These are phyloP conservation scores for Phrixothrix hirtus DNA, from an alignment of 2,888 invertebrate species.

Conservation along the genomic window DNA sequence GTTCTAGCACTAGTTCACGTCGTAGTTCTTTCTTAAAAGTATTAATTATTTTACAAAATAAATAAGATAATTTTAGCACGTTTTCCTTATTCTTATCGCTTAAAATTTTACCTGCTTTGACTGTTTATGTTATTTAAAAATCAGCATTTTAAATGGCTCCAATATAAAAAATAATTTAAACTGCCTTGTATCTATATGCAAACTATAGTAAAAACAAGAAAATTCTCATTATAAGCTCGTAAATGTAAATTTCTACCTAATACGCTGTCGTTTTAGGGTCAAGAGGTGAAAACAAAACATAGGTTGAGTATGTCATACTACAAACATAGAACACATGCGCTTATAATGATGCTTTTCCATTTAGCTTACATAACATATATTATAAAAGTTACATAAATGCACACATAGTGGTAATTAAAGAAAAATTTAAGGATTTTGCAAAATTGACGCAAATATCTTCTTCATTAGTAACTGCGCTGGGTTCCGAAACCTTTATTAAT, in stretches of 20 bases:
- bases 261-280: slow-evolving; percentile 10
- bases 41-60: slow-evolving; percentile 28
- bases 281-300: slow-evolving; percentile 17
- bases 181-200: slow-evolving; percentile 6
- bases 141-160: not conserved
- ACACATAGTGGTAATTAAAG: not conserved
- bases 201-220: slow-evolving; percentile 7
- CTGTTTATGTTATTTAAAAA: not conserved
- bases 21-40: slow-evolving; percentile 33
- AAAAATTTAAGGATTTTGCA: no score
- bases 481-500: no score
- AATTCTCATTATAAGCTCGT: slow-evolving; percentile 13
- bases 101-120: no score
- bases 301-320: slow-evolving; percentile 3
- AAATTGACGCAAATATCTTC: no score
- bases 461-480: no score
- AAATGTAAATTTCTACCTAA: slow-evolving; percentile 14
- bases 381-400: not conserved
- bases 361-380: not conserved
- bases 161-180: not conserved
- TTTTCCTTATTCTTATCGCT: slow-evolving; percentile 6
- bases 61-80: slow-evolving; percentile 25
- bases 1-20: slow-evolving; percentile 34
- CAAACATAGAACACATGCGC: not conserved
- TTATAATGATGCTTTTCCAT: not conserved